Percentiles rank a stretch among this genome's conserved stretches.
These are phyloP conservation scores for Eubasilissa splendida DNA, from an alignment of 2,888 invertebrate genomes.

Conservation along the genomic window DNA sequence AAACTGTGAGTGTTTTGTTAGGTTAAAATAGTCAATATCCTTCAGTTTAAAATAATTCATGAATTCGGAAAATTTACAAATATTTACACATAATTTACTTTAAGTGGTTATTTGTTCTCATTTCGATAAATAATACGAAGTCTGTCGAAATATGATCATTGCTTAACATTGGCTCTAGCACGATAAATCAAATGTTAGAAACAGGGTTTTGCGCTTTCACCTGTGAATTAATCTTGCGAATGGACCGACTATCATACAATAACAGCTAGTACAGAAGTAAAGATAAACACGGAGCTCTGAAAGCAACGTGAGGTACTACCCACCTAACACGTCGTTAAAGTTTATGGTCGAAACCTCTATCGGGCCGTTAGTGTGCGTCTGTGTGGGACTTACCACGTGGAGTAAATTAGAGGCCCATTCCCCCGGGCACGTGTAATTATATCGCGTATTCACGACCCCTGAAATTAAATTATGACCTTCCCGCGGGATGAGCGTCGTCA, in stretches of 20 bases:
- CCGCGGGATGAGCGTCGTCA: conserved; percentile 31
- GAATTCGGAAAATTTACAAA: too few relatives aligned
- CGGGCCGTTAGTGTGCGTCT: background rate
- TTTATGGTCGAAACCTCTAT: background rate
- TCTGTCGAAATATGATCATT: too few relatives aligned
- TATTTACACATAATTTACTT: too few relatives aligned
- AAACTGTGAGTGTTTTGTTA: too few relatives aligned
- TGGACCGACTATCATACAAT: background rate
- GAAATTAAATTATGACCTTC: conserved; percentile 54
- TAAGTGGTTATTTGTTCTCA: too few relatives aligned
- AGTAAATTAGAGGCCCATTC: conserved; percentile 36
- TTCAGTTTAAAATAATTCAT: too few relatives aligned
- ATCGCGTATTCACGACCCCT: conserved; percentile 53
- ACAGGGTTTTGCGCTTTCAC: too few relatives aligned
- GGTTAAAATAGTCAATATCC: too few relatives aligned
- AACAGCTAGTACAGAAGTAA: background rate
- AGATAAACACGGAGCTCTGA: background rate
- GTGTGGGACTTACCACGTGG: conserved; percentile 23
- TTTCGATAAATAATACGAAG: too few relatives aligned
- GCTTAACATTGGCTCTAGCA: too few relatives aligned
- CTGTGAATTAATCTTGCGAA: too few relatives aligned
- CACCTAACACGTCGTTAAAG: background rate
- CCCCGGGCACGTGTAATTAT: conserved; percentile 47
- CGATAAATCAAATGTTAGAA: too few relatives aligned
- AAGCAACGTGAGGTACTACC: background rate